phyloP scores from a whole-genome alignment of 2,797 vertebrate species.

The Mus caroli region DNA sequence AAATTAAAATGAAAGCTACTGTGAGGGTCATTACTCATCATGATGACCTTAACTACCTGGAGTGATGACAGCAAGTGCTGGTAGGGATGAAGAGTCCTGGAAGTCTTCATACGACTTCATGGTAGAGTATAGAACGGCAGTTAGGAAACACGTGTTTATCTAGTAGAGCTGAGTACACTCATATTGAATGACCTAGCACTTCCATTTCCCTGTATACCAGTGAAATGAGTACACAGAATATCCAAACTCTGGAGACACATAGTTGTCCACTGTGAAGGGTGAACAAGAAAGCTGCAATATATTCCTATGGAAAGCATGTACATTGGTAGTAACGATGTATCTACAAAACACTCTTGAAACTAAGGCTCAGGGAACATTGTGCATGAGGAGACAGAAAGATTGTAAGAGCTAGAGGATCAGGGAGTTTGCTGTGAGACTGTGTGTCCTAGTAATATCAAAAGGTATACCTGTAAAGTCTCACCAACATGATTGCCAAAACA shows the following conservation, averaged over 20 bases:
- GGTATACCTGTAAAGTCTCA: neutral
- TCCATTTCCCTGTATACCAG: neutral
- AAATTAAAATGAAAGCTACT: slow-evolving; percentile 3
- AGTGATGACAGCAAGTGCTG: neutral
- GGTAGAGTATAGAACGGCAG: neutral
- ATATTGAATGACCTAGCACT: neutral
- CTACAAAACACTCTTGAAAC: neutral
- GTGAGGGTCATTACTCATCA: neutral
- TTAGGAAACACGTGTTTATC: neutral
- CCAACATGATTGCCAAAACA: neutral
- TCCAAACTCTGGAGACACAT: neutral
- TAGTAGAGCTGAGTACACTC: neutral
- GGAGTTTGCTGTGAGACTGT: neutral
- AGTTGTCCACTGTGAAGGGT: neutral
- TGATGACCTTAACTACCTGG: neutral
- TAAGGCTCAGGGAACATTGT: neutral
- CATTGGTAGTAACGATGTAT: neutral
- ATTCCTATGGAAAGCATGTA: neutral
- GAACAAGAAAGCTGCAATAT: neutral
- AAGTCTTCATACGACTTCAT: neutral
- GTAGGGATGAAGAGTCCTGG: neutral
- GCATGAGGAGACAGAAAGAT: neutral
- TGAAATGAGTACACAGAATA: slow-evolving; percentile 20
- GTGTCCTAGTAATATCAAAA: neutral
- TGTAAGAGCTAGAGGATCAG: neutral